Percentiles rank a stretch among this genome's conserved stretches.
Evolutionary conservation across 2,888 invertebrate genomes (phyloP).

Genomic region (Drosophila niveifrons): DNA sequence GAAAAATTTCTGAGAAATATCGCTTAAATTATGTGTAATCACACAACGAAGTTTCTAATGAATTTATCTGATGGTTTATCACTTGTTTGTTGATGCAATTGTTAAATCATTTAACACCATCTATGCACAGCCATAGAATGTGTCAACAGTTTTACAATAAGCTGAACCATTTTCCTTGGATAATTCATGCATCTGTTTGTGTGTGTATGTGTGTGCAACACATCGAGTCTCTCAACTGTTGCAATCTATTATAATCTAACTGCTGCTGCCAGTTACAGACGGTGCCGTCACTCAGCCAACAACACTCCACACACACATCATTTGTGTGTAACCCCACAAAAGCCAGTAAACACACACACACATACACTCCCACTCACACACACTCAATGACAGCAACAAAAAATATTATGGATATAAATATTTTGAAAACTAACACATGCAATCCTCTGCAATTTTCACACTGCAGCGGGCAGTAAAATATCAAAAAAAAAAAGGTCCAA

Average conservation of each 20-base stretch:
- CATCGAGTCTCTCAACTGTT: conserved; percentile 32
- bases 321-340: conserved; percentile 64
- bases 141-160: conserved; percentile 10
- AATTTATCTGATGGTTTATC: not conserved
- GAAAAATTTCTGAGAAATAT: not conserved
- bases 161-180: conserved; percentile 19
- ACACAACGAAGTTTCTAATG: not conserved
- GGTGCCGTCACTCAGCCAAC: conserved; percentile 66
- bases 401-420: conserved; percentile 74
- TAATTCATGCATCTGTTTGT: conserved; percentile 32
- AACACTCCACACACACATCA: conserved; percentile 67
- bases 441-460: conserved; percentile 75
- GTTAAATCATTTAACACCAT: conserved; percentile 6
- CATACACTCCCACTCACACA: conserved; percentile 12
- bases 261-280: conserved; percentile 66
- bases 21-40: not conserved
- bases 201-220: too few relatives aligned
- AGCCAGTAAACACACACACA: conserved; percentile 14
- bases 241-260: conserved; percentile 66
- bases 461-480: conserved; percentile 41
- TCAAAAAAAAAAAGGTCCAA: conserved; percentile 12
- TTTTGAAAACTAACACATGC: conserved; percentile 72
- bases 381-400: conserved; percentile 64
- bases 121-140: not conserved
- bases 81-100: conserved; percentile 18